Conservation (phyloP, 2,888 invertebrate species). For the Luperina nickerlii region DNA sequence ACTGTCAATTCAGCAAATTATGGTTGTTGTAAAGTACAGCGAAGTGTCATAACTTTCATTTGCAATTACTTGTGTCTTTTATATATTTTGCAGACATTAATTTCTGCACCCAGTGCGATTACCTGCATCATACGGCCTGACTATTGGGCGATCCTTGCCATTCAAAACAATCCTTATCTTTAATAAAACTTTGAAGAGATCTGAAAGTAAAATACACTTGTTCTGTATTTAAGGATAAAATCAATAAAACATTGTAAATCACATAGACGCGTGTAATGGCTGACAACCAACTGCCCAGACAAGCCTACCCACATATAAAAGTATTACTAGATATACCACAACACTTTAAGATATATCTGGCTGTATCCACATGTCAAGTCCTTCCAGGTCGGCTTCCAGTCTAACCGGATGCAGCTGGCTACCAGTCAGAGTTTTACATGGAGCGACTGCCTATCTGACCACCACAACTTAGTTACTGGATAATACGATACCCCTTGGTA, state of each 20-base stretch:
- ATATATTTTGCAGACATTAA: slow-evolving; percentile 17
- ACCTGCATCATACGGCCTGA: background rate
- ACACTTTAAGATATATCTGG: too few relatives aligned
- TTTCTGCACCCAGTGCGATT: slow-evolving; percentile 2
- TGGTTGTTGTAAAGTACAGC: slow-evolving; percentile 25
- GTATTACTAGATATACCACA: too few relatives aligned
- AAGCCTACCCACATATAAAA: too few relatives aligned
- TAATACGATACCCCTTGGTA: background rate
- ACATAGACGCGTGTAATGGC: too few relatives aligned
- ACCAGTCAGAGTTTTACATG: too few relatives aligned
- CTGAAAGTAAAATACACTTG: background rate
- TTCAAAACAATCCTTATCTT: background rate
- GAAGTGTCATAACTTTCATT: slow-evolving; percentile 42
- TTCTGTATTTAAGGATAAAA: too few relatives aligned
- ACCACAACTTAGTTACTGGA: background rate
- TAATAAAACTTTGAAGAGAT: background rate
- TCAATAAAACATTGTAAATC: too few relatives aligned
- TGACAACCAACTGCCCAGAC: too few relatives aligned
- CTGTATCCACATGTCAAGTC: too few relatives aligned
- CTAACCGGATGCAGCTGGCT: too few relatives aligned
- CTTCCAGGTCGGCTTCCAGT: too few relatives aligned
- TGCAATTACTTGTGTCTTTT: slow-evolving; percentile 24
- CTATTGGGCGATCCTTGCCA: too few relatives aligned
- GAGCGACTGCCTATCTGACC: background rate
- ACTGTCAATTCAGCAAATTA: slow-evolving; percentile 45